Evolutionary conservation across 2,113 vertebrate genomes (phyloP).

Genomic region (Lepisosteus osseus): DNA sequence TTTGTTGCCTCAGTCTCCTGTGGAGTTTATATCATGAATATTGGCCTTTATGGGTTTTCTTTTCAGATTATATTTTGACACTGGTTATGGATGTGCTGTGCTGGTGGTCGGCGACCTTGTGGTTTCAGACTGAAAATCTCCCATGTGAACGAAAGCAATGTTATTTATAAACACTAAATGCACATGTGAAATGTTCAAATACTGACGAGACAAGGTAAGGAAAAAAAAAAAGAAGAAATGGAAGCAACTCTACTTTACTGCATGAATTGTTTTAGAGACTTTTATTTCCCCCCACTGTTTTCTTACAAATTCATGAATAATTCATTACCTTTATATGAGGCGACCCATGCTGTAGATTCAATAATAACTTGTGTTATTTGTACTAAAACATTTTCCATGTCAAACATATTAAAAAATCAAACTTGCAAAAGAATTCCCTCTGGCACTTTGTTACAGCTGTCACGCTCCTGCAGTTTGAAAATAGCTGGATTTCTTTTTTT

Average conservation of each 20-base stretch:
- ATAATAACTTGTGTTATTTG: constrained; percentile 93
- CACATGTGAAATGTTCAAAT: neutral
- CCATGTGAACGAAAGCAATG: too few relatives aligned
- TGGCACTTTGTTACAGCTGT: constrained; percentile 91
- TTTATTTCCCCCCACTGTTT: constrained; percentile 36
- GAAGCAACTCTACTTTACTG: constrained; percentile 66
- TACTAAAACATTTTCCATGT: constrained; percentile 93
- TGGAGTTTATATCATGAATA: constrained; percentile 72
- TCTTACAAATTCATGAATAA: constrained; percentile 90
- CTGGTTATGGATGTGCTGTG: constrained; percentile 24
- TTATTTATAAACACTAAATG: neutral
- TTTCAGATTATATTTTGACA: neutral
- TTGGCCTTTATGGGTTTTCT: constrained; percentile 50
- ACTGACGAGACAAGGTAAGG: constrained; percentile 48
- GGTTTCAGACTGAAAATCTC: too few relatives aligned
- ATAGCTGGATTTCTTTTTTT: constrained; percentile 67
- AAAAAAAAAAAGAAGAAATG: constrained; percentile 63
- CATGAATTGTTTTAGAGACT: constrained; percentile 70
- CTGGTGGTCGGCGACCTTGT: constrained; percentile 51
- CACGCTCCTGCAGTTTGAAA: constrained; percentile 85
- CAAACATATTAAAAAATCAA: constrained; percentile 82
- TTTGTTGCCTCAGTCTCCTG: constrained; percentile 68
- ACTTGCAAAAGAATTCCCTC: constrained; percentile 81
- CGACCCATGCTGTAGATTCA: constrained; percentile 78
- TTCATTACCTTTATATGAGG: constrained; percentile 74